Conservation (phyloP, 2,113 vertebrate genomes). For the Melanerpes formicivorus region DNA sequence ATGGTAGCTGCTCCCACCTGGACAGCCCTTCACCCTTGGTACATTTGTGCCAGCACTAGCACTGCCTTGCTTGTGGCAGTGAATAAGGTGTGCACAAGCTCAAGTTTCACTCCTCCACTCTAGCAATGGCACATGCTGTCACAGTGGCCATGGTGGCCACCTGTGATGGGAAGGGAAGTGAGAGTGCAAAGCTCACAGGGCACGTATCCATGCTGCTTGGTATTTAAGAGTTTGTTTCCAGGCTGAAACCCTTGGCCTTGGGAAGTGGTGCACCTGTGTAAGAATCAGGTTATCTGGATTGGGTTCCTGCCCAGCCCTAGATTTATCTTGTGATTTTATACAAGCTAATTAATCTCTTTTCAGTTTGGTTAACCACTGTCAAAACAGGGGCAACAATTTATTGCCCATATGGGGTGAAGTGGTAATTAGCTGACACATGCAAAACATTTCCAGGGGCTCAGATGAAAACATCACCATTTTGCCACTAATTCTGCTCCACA, state of each 20-base stretch:
- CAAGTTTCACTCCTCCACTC: not conserved
- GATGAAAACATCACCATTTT: conserved; percentile 38
- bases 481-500: not conserved
- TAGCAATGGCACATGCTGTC: not conserved
- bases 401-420: conserved; percentile 7
- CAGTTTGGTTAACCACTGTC: conserved; percentile 5
- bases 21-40: not conserved
- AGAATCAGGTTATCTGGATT: not conserved
- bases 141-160: not conserved
- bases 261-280: not conserved
- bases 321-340: not conserved
- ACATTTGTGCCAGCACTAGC: not conserved
- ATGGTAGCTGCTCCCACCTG: fast-evolving
- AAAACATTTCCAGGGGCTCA: conserved; percentile 30
- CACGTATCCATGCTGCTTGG: fast-evolving
- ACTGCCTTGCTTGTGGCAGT: not conserved
- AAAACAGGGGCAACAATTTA: conserved; percentile 21
- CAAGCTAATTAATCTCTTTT: not conserved
- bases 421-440: not conserved
- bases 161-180: fast-evolving
- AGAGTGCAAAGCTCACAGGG: not conserved
- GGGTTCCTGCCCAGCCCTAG: not conserved
- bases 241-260: not conserved
- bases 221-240: not conserved
- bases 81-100: not conserved